phyloP scores from a whole-genome alignment of 2,888 invertebrate genomes.

The Agapetus fuscipes region DNA sequence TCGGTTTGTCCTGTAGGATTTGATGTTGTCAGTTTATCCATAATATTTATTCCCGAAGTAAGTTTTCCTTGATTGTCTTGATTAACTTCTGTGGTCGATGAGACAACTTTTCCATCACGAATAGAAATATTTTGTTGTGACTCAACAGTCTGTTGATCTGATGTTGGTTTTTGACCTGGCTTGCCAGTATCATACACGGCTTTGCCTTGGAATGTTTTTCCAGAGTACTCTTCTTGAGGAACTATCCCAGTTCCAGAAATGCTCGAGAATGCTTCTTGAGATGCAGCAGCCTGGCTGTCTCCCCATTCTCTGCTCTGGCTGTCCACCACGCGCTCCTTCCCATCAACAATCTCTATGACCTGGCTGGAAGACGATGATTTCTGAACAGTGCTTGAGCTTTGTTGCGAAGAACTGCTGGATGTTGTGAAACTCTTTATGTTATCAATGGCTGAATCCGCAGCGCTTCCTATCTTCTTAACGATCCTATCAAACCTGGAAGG shows the following conservation, averaged over 20 bases:
- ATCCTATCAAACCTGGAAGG: background rate
- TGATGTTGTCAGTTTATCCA: conserved; percentile 12
- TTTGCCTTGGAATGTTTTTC: conserved; percentile 44
- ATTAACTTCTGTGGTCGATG: conserved; percentile 24
- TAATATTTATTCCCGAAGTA: conserved; percentile 17
- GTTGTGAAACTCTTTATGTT: conserved; percentile 35
- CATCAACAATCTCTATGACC: conserved; percentile 55
- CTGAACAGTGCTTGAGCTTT: conserved; percentile 44
- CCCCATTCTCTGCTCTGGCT: conserved; percentile 50
- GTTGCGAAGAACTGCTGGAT: conserved; percentile 37
- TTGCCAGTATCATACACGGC: conserved; percentile 48
- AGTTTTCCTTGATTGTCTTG: conserved; percentile 15
- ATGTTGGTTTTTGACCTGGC: conserved; percentile 38
- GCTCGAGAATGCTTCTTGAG: conserved; percentile 45
- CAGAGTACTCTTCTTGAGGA: conserved; percentile 45
- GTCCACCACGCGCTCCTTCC: conserved; percentile 52
- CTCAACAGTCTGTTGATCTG: conserved; percentile 19
- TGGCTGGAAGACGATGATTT: conserved; percentile 56
- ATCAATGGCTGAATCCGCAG: conserved; percentile 2
- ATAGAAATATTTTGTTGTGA: conserved; percentile 24
- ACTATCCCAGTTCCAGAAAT: conserved; percentile 48
- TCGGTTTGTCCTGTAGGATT: background rate
- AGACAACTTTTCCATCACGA: conserved; percentile 26
- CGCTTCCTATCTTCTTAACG: background rate
- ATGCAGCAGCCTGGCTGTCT: conserved; percentile 36